Evolutionary conservation across 2,888 invertebrate species (phyloP).

Genomic region (Leptinotarsa rubiginosa): DNA sequence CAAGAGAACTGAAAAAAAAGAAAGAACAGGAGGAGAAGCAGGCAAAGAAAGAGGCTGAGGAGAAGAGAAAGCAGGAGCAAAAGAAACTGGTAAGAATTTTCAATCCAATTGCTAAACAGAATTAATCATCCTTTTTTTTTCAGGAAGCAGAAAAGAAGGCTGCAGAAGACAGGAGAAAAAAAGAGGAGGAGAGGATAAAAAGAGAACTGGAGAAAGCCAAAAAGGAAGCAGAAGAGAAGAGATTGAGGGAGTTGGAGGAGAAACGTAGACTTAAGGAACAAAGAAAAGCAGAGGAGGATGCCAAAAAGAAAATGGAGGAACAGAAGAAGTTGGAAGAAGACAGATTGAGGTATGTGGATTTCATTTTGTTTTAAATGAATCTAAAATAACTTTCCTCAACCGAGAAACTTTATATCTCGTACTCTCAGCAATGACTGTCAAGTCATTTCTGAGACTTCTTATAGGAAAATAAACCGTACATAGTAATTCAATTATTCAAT

Average conservation of each 20-base stretch:
- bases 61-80: slow-evolving; percentile 68
- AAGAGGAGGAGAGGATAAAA: slow-evolving; percentile 68
- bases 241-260: slow-evolving; percentile 69
- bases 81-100: slow-evolving; percentile 58
- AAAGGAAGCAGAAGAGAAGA: slow-evolving; percentile 67
- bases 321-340: slow-evolving; percentile 62
- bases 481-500: too few relatives aligned
- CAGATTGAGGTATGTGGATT: slow-evolving; percentile 38
- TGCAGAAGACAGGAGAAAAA: slow-evolving; percentile 69
- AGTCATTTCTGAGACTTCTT: too few relatives aligned
- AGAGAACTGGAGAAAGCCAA: slow-evolving; percentile 68
- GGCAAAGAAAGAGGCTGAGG: slow-evolving; percentile 68
- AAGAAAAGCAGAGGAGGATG: slow-evolving; percentile 66
- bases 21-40: slow-evolving; percentile 67
- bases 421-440: too few relatives aligned
- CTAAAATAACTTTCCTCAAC: too few relatives aligned
- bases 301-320: slow-evolving; percentile 65
- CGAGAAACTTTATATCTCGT: too few relatives aligned
- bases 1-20: slow-evolving; percentile 68
- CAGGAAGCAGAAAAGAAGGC: slow-evolving; percentile 69
- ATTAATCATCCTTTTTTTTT: neutral
- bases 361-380: neutral
- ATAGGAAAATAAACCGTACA: too few relatives aligned
- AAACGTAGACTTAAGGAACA: slow-evolving; percentile 67
- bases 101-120: neutral